These are phyloP conservation scores for Atopsyche davidsoni DNA, from an alignment of 1,140 invertebrate species.

Conservation along the genomic window DNA sequence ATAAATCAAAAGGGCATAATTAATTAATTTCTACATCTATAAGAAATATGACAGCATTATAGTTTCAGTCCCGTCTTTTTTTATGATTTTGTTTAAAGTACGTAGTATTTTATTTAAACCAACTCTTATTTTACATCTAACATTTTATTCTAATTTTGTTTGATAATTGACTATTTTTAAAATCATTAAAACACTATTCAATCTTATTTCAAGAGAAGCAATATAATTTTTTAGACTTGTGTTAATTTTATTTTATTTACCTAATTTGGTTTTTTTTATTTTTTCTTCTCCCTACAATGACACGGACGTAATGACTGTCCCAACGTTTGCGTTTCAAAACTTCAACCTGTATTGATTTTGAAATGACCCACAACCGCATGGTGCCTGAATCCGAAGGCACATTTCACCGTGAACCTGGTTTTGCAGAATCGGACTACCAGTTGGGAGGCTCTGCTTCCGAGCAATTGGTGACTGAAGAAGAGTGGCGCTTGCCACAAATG, in stretches of 20 bases:
- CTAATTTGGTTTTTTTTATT: conserved; percentile 12
- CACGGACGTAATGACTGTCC: too few species aligned
- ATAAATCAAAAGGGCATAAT: too few species aligned
- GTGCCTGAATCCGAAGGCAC: conserved; percentile 13
- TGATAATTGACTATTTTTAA: neutral
- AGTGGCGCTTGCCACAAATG: conserved; percentile 22
- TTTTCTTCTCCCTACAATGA: conserved; percentile 13
- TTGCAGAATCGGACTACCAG: conserved; percentile 29
- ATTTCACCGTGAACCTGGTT: conserved; percentile 30
- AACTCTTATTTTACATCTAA: too few species aligned
- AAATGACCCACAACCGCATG: neutral
- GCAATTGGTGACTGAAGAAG: conserved; percentile 11
- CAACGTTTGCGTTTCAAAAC: neutral
- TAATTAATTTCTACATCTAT: too few species aligned
- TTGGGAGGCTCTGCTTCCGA: conserved; percentile 10
- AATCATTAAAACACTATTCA: neutral
- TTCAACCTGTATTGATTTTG: neutral
- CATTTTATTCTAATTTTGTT: too few species aligned
- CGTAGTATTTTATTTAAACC: too few species aligned
- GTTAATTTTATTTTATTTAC: conserved; percentile 7
- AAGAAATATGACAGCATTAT: too few species aligned
- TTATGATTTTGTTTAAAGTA: too few species aligned
- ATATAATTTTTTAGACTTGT: neutral
- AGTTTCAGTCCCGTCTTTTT: too few species aligned
- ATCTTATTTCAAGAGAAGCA: neutral